Evolutionary conservation across 2,113 vertebrate species (phyloP), one percentile per base, ranked within the genome.

Genomic region (Felis chaus): DNA sequence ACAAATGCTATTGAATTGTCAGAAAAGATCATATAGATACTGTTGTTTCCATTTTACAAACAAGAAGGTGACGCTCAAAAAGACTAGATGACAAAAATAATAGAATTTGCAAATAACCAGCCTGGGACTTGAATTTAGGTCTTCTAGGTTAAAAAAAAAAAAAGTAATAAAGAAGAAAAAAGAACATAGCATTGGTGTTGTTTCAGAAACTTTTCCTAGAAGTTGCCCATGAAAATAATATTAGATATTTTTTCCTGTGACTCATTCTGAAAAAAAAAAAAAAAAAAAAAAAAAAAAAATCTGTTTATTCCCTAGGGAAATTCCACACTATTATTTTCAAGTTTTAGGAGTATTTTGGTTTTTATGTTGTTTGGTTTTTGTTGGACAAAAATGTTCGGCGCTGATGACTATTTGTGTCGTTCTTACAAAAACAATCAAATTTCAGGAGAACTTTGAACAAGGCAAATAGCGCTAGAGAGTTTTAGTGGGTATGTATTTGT

Each of bases 281-380:
- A 39, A 39, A 39, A 39, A 39, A 39, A 39, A 39, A 39, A 39
- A 39, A 39, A 39, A 41, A 39, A 39, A 41, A 79, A 74, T 81
- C 21, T 78, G 89, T 96, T 86, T 66, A 86, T 10, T 94, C 71
- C 29, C 85, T 96, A 73, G 80, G 96, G 94, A 97, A 97, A 97
- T 96, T 96, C 95, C 91, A 93, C 71, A 96, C 29, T 68, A 80
- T 94, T 93, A 97, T 96, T 94, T 95, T 97, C 50, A 68, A 89
- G 45, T 94, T 97, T 95, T 87, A 94, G 55, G n/a, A 73, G 27
- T 95, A 81, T 53, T 92, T 97, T 87, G 15, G 36, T 95, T 95
- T 96, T 96, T 36, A 25, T 91, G 33, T 80, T 96, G 57, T 96
- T 94, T 89, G 65, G 45, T 93, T 97, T 97, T 94, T 76, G 86